phyloP scores from a whole-genome alignment of 2,888 invertebrate species.

The Pachymerium ferrugineum region DNA sequence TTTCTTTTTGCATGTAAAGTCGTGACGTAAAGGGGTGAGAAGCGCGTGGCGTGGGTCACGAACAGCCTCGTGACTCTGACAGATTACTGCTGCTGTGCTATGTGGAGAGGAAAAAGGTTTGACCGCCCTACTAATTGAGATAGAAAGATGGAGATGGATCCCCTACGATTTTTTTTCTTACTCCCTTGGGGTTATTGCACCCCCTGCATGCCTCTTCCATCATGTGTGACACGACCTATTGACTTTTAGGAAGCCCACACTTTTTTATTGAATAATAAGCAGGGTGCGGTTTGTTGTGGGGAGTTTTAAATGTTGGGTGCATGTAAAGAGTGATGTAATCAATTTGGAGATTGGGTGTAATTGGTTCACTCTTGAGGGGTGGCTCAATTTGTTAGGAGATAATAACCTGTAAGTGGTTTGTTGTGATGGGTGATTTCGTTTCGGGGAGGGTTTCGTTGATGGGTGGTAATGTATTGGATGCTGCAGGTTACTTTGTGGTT shows the following conservation, averaged over 20 bases:
- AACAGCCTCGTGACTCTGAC: constrained; percentile 25
- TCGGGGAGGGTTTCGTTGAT: too few relatives aligned
- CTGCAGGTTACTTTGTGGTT: too few relatives aligned
- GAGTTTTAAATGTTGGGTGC: neutral
- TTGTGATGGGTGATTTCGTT: too few relatives aligned
- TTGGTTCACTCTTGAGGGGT: too few relatives aligned
- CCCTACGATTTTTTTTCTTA: constrained; percentile 1
- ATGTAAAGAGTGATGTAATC: neutral
- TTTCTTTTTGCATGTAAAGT: neutral
- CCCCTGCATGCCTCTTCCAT: constrained; percentile 22
- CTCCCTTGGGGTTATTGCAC: constrained; percentile 15
- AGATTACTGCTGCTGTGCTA: constrained; percentile 21
- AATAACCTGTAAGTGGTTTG: too few relatives aligned
- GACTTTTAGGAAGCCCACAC: neutral
- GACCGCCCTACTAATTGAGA: neutral
- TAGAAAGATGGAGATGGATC: constrained; percentile 19
- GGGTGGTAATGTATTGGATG: too few relatives aligned
- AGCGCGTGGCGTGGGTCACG: constrained; percentile 20
- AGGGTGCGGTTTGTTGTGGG: neutral
- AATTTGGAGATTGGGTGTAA: neutral
- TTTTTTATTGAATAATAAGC: constrained; percentile 22
- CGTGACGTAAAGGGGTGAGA: constrained; percentile 22
- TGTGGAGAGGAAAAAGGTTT: neutral
- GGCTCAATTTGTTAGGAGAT: too few relatives aligned
- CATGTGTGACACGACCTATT: neutral